Evolutionary conservation across 1,140 invertebrate species (phyloP).

Genomic region (Drosophila arawakana): DNA sequence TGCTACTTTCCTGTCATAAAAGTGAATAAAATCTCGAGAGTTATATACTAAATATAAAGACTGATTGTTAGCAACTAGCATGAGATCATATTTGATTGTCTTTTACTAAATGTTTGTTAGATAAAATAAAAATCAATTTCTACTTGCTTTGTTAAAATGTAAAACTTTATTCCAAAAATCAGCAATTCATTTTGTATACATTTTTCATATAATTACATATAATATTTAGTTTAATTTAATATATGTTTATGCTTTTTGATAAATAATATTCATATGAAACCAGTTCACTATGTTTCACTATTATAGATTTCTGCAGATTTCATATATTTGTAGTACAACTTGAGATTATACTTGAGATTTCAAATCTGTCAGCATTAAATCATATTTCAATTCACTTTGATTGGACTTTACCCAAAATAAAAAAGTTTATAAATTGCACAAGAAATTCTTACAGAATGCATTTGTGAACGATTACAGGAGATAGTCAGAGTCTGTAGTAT

Average conservation of each 20-base stretch:
- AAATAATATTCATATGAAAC: constrained; percentile 64
- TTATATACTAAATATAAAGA: too few species aligned
- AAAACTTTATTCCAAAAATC: constrained; percentile 74
- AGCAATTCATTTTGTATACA: constrained; percentile 56
- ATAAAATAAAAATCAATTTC: not conserved
- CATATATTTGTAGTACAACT: constrained; percentile 7
- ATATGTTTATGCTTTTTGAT: not conserved
- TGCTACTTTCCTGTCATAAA: too few species aligned
- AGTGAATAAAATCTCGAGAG: too few species aligned
- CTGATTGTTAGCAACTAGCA: too few species aligned
- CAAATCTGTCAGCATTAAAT: constrained; percentile 55
- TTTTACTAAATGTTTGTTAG: too few species aligned
- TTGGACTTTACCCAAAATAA: constrained; percentile 26
- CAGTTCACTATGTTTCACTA: constrained; percentile 22
- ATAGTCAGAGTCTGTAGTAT: constrained; percentile 26
- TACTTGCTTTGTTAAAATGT: constrained; percentile 53
- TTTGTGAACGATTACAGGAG: constrained; percentile 44
- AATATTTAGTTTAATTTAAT: constrained; percentile 35
- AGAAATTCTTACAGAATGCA: constrained; percentile 68
- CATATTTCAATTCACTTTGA: constrained; percentile 38
- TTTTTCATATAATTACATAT: constrained; percentile 27
- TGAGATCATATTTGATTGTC: too few species aligned
- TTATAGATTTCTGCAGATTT: constrained; percentile 5
- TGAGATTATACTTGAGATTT: constrained; percentile 56
- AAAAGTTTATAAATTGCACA: constrained; percentile 63